Base-by-base conservation (phyloP, 2,888 invertebrate genomes). In the Diplazon laetatorius region DNA sequence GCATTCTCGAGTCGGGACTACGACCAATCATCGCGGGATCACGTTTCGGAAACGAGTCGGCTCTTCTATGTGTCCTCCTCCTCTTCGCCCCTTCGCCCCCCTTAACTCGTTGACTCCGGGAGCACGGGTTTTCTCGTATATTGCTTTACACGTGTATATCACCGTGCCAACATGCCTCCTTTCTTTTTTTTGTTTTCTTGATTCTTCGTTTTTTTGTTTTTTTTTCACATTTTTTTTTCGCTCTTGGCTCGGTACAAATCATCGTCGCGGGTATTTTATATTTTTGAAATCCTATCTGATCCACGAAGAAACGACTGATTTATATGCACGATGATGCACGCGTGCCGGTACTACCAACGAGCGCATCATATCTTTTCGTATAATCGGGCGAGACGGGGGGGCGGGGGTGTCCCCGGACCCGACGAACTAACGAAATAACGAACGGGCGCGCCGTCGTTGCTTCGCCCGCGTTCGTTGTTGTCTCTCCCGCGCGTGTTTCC, bases 251-350 rank as follows among this genome's bases (percentile, higher is more conserved):
- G n/a, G 76, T 69, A 80, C 71, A 77, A 84, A 88, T 88, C 76
- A 88, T 88, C 86, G 84, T 85, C 82, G 87, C 86, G 88, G 87
- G 89, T 89, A 89, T 89, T 89, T 88, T 89, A 88, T 84, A 81
- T 82, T 85, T 89, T 87, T 90, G 88, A 88, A 87, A 89, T 88
- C 87, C 88, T 89, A 90, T 91, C 91, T 90, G 91, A 91, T 90
- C 85, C 87, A 80, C 80, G 81, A 85, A 83, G 82, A n/a, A n/a
- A 75, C 82, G 87, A 86, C 87, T 91, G 90, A 91, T 90, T 90
- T 90, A 90, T 90, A 89, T 88, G 88, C 88, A 84, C 86, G 89
- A 91, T 90, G 90, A 90, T 89, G 87, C 89, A 90, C 89, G 89
- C 91, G 91, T 91, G 90, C 90, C 89, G 86, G 85, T 84, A 90